A percentile compares a stretch with the other conserved stretches of the same genome.
Evolutionary conservation across 1,140 invertebrate genomes (phyloP).

Genomic region (Habropoda laboriosa): DNA sequence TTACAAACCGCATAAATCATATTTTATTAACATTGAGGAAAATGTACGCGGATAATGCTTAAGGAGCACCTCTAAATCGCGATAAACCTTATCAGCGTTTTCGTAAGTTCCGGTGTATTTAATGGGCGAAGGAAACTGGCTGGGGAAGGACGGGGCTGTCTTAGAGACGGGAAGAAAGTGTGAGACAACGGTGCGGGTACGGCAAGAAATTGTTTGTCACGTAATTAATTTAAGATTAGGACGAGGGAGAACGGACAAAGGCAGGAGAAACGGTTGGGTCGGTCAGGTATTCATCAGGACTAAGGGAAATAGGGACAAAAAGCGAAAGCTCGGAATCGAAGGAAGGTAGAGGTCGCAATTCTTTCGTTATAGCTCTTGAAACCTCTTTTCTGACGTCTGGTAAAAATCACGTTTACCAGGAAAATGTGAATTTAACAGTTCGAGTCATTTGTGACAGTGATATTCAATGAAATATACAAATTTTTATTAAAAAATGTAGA

Average conservation of each 20-base stretch:
- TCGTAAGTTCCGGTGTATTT: constrained; percentile 39
- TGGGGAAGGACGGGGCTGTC: constrained; percentile 22
- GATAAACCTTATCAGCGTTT: neutral
- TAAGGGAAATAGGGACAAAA: neutral
- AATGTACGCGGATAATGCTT: neutral
- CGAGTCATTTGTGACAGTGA: too few relatives aligned
- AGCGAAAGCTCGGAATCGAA: neutral
- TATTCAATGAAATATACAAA: too few relatives aligned
- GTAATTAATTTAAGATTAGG: constrained; percentile 68
- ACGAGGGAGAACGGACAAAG: constrained; percentile 22
- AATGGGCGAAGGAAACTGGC: constrained; percentile 40
- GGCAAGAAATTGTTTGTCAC: constrained; percentile 61
- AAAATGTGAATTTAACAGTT: too few relatives aligned
- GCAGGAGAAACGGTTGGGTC: neutral
- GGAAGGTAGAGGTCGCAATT: neutral
- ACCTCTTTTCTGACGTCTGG: too few relatives aligned
- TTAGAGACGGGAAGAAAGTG: constrained; percentile 37
- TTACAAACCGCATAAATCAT: neutral
- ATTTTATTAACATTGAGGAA: neutral
- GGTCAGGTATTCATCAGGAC: constrained; percentile 5
- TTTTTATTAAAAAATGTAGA: too few relatives aligned
- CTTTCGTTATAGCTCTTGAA: too few relatives aligned
- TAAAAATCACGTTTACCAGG: too few relatives aligned
- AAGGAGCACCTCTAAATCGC: neutral
- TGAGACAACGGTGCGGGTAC: constrained; percentile 20